Conservation (phyloP, 2,797 vertebrate species). For the Ptychadena robeensis region DNA sequence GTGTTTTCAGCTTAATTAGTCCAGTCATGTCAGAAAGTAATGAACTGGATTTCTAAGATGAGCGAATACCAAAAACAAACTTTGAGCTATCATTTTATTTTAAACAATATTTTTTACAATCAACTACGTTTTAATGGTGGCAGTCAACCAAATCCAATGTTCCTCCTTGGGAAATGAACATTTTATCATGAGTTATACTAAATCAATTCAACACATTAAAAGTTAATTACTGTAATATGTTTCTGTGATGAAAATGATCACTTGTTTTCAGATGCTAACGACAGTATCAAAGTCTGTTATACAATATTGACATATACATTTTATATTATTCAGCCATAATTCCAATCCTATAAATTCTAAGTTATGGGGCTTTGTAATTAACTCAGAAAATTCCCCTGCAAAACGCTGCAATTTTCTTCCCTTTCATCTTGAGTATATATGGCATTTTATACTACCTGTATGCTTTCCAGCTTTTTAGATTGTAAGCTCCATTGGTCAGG, state of each 20-base stretch:
- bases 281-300: neutral
- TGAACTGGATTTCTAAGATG: neutral
- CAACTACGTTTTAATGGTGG: neutral
- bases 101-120: neutral
- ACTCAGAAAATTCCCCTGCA: no score
- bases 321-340: neutral
- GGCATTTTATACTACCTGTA: no score
- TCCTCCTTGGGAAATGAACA: neutral
- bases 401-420: no score
- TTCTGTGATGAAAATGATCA: neutral
- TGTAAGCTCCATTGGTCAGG: no score
- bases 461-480: no score
- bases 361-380: no score
- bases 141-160: neutral
- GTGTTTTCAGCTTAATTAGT: constrained; percentile 13
- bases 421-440: no score
- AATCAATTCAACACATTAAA: neutral
- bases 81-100: neutral
- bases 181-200: neutral
- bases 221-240: constrained; percentile 2
- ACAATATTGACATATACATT: neutral
- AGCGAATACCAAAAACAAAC: constrained; percentile 3
- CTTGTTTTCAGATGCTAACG: neutral
- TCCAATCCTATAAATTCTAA: no score
- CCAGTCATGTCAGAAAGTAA: constrained; percentile 7